Conservation (phyloP, 2,113 vertebrate genomes). For the Eudyptes chrysolophus region DNA sequence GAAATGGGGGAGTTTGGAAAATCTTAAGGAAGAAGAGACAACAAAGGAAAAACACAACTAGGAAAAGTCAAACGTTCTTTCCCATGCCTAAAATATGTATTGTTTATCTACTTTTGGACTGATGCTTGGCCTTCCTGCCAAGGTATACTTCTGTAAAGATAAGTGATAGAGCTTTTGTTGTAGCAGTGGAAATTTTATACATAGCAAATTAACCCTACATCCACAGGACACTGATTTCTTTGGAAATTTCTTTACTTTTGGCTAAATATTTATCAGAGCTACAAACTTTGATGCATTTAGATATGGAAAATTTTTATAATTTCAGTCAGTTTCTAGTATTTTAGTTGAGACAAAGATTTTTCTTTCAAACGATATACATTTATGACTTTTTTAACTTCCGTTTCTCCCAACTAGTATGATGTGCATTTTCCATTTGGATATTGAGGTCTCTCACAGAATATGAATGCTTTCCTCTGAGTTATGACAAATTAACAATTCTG, state of each 20-base stretch:
- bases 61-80: background rate
- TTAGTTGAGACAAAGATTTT: background rate
- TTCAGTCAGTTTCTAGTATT: background rate
- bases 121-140: background rate
- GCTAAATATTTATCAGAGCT: background rate
- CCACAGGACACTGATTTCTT: background rate
- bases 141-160: background rate
- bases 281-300: background rate
- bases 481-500: background rate
- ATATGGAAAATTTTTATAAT: background rate
- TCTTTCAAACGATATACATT: background rate
- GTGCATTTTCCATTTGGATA: background rate
- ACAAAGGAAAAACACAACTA: background rate
- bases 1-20: background rate
- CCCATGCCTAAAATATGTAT: background rate
- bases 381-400: background rate
- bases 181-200: background rate
- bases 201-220: background rate
- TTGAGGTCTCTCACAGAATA: background rate
- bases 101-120: background rate
- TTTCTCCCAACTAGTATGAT: background rate
- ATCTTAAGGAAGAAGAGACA: background rate
- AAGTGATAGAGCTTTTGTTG: background rate
- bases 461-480: background rate
- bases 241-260: background rate